Conservation (phyloP, 30 jellyfish, hydroid and myxozoan species). For the Rhopilema esculentum region DNA sequence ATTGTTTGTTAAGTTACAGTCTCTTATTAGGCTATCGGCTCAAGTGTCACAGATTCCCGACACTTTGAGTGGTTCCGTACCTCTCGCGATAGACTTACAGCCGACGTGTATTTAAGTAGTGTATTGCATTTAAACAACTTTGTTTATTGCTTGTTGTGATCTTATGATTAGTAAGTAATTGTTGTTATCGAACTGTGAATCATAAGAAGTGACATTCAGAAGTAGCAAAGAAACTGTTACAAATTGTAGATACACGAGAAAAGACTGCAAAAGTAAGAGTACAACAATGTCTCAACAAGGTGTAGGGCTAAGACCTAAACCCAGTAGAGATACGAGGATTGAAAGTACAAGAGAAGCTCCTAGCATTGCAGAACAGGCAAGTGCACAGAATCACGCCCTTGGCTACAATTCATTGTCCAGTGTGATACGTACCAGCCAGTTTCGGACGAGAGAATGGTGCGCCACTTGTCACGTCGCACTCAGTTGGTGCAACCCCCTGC, state of each 20-base stretch:
- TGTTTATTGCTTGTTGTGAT: too few relatives aligned
- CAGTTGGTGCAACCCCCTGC: not conserved
- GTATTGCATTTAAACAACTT: not conserved
- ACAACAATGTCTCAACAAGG: constrained; percentile 4
- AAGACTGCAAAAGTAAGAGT: too few relatives aligned
- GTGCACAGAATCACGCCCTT: not conserved
- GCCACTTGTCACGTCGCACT: not conserved
- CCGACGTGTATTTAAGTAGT: not conserved
- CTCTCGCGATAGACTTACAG: not conserved
- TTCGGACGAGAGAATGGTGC: not conserved
- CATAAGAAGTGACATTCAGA: not conserved
- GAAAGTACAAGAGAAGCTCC: not conserved
- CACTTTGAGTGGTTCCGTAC: constrained; percentile 45
- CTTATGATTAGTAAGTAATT: too few relatives aligned
- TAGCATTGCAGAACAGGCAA: not conserved
- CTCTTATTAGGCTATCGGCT: too few relatives aligned
- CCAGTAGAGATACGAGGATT: not conserved
- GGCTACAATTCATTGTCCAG: too few relatives aligned
- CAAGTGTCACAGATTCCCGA: too few relatives aligned
- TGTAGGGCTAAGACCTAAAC: not conserved
- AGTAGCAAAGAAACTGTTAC: not conserved
- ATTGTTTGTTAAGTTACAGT: too few relatives aligned
- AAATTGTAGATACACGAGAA: too few relatives aligned
- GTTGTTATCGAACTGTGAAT: too few relatives aligned
- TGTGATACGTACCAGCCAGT: not conserved